These are phyloP conservation scores for Emydoidea blandingii DNA, from an alignment of 2,797 vertebrate genomes.

Conservation along the genomic window DNA sequence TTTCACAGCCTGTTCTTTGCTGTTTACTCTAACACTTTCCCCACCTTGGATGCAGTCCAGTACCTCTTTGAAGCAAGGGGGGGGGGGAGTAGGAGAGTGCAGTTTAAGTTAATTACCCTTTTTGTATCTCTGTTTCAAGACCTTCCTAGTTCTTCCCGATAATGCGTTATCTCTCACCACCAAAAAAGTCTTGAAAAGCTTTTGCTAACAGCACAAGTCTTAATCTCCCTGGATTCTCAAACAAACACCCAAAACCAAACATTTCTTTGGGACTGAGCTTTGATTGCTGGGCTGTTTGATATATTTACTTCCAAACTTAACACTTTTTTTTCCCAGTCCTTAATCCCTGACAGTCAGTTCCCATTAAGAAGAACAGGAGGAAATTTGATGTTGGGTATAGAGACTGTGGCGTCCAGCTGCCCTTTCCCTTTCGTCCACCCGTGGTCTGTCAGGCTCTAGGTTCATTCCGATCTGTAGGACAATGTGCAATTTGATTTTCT, in stretches of 20 bases:
- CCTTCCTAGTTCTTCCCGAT: constrained; percentile 18
- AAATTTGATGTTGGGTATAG: background rate
- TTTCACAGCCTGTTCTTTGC: constrained; percentile 23
- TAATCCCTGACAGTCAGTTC: background rate
- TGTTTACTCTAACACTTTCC: background rate
- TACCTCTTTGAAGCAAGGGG: constrained; percentile 20
- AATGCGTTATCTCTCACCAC: background rate
- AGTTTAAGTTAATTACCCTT: constrained; percentile 15
- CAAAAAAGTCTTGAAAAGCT: background rate
- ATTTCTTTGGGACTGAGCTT: background rate
- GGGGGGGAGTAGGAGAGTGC: background rate
- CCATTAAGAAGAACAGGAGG: background rate
- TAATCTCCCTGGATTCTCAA: background rate
- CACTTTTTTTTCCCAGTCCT: accelerated
- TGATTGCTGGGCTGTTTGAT: accelerated
- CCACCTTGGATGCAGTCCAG: background rate
- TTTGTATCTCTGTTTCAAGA: constrained; percentile 43
- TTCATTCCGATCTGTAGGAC: accelerated
- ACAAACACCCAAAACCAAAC: accelerated
- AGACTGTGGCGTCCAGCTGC: accelerated
- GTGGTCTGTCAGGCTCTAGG: accelerated
- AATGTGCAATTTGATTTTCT: background rate
- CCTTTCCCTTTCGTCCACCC: background rate
- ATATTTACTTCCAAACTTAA: background rate
- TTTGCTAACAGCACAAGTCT: background rate